Conservation (phyloP, 2,888 invertebrate genomes). For the Melolontha melolontha region DNA sequence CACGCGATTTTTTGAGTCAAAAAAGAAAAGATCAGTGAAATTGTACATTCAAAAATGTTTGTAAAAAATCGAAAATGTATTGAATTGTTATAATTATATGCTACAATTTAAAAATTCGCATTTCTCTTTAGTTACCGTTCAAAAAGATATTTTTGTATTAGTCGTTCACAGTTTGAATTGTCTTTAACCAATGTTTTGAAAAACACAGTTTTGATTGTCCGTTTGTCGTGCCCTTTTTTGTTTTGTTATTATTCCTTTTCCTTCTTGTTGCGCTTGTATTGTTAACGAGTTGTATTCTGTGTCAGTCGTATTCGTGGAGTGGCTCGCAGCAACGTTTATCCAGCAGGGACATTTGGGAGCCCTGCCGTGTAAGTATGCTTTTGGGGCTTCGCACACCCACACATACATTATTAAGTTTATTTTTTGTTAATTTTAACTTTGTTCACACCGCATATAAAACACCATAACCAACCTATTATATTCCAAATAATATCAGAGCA, state of each 20-base stretch:
- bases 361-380: constrained; percentile 64
- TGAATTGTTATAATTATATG: too few relatives aligned
- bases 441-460: background rate
- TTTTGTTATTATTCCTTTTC: background rate
- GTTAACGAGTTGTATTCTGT: constrained; percentile 55
- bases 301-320: constrained; percentile 85
- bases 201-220: constrained; percentile 14
- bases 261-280: constrained; percentile 48
- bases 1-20: too few relatives aligned
- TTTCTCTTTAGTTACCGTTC: too few relatives aligned
- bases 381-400: constrained; percentile 40
- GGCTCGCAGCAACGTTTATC: constrained; percentile 84
- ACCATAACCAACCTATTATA: too few relatives aligned
- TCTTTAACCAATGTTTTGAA: too few relatives aligned
- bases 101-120: too few relatives aligned
- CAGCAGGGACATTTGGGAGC: constrained; percentile 73
- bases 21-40: too few relatives aligned
- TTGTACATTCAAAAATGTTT: too few relatives aligned
- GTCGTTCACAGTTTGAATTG: too few relatives aligned
- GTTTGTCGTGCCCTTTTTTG: constrained; percentile 31
- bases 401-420: constrained; percentile 24
- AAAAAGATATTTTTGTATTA: too few relatives aligned
- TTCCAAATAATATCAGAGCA: too few relatives aligned
- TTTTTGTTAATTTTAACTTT: constrained; percentile 47
- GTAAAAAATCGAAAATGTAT: too few relatives aligned